Conservation (phyloP, 2,888 invertebrate genomes). For the Habrosyne pyritoides region DNA sequence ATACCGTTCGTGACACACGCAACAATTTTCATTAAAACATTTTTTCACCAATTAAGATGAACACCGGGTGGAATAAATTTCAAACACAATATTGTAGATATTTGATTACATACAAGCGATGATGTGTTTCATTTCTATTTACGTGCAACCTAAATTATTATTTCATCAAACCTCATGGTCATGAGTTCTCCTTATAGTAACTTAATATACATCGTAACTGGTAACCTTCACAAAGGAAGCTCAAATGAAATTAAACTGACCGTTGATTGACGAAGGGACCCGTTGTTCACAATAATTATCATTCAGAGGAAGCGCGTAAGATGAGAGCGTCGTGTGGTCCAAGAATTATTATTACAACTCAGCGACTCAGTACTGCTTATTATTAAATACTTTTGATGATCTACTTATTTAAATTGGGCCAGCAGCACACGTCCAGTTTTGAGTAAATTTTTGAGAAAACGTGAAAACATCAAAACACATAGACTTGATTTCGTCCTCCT, state of each 20-base stretch:
- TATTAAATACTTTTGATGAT: background rate
- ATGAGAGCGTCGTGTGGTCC: constrained; percentile 37
- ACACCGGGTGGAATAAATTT: constrained; percentile 31
- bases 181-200: constrained; percentile 39
- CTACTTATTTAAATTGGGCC: background rate
- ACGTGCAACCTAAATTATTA: background rate
- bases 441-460: background rate
- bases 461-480: too few species aligned
- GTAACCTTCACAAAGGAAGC: constrained; percentile 65
- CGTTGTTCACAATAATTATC: constrained; percentile 74
- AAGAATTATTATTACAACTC: constrained; percentile 23
- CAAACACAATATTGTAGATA: constrained; percentile 6
- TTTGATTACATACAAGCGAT: constrained; percentile 13
- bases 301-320: constrained; percentile 67
- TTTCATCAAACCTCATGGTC: background rate
- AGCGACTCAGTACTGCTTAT: constrained; percentile 11
- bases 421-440: background rate
- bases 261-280: constrained; percentile 76
- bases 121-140: constrained; percentile 13
- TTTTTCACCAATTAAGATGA: constrained; percentile 35
- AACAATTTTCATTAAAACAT: constrained; percentile 57
- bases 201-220: constrained; percentile 45
- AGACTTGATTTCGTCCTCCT: too few species aligned
- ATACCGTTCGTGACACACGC: constrained; percentile 34
- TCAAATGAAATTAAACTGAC: constrained; percentile 74